Percentiles rank a stretch among this genome's conserved stretches.
phyloP scores from a whole-genome alignment of 2,797 vertebrate species.

The Chiloscyllium punctatum region DNA sequence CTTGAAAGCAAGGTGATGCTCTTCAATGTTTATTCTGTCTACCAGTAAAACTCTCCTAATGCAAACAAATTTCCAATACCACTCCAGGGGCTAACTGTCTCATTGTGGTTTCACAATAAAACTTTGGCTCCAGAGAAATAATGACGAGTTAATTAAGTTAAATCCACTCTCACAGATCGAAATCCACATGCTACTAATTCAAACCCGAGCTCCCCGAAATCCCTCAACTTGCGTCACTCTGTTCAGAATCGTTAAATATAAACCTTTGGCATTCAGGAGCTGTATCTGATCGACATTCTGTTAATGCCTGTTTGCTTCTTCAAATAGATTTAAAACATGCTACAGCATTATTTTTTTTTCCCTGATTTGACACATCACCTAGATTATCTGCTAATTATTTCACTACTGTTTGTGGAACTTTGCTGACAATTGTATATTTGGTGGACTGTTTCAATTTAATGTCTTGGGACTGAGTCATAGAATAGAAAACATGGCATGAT shows the following conservation, averaged over 20 bases:
- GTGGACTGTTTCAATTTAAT: neutral
- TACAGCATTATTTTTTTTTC: neutral
- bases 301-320: neutral
- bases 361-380: neutral
- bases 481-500: neutral
- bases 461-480: neutral
- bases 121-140: no score
- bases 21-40: no score
- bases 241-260: neutral
- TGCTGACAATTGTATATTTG: neutral
- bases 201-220: no score
- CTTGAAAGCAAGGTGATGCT: no score
- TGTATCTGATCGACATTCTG: neutral
- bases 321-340: neutral
- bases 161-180: no score
- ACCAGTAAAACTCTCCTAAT: no score
- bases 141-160: no score
- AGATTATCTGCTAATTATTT: neutral
- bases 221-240: neutral
- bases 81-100: no score
- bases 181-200: no score
- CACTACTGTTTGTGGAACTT: neutral
- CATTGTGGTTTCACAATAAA: no score
- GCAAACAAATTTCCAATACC: no score
- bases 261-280: neutral